Base-by-base conservation (phyloP, 1,140 invertebrate genomes). In the Trichogramma pretiosum region DNA sequence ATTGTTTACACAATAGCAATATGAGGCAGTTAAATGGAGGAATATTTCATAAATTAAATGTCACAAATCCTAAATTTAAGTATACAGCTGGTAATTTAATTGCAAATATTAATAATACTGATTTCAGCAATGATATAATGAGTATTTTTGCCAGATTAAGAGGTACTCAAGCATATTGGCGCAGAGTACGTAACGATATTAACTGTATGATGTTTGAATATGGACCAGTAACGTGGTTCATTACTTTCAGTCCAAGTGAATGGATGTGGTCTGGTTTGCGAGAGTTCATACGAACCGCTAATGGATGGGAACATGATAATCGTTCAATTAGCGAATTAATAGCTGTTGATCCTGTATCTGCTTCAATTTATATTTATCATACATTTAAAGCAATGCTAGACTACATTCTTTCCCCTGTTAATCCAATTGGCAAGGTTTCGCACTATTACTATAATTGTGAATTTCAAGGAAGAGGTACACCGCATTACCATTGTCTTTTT, bases 201-300 rank as follows among this genome's bases (percentile, higher is more conserved):
- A 11, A 41, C 18, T 41, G 39, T 13, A 41, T 41, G 39, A 17
- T 16, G n/a, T 10, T 4, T 17, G 26, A 41, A 10, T 41, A 41
- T 28, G 61, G 61, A 16, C 57, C 60, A 11, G 56, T 58, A 22
- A 63, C 56, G 3, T 65, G 59, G 56, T 67, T 63, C 55, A 30
- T 66, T 1, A 63, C 64, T 19, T 47, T 64, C n/a, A 64, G 63
- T 49, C 59, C 60, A 16, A 54, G 53, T 16, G 61, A 67, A 47
- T 65, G 56, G 54, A 36, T 57, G 22, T 67, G 62, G 61, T 22
- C 56, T 11, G 52, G 52, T 23, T 46, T 60, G 22, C 30, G 39
- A 42, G 16, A 52, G 14, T 59, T 54, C 28, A 44, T 58, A 13
- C 22, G 48, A 18, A 17, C 13, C n/a, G 48, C 58, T 11, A 56